Conservation (phyloP, 2,113 vertebrate species). For the Rhinichthys klamathensis region DNA sequence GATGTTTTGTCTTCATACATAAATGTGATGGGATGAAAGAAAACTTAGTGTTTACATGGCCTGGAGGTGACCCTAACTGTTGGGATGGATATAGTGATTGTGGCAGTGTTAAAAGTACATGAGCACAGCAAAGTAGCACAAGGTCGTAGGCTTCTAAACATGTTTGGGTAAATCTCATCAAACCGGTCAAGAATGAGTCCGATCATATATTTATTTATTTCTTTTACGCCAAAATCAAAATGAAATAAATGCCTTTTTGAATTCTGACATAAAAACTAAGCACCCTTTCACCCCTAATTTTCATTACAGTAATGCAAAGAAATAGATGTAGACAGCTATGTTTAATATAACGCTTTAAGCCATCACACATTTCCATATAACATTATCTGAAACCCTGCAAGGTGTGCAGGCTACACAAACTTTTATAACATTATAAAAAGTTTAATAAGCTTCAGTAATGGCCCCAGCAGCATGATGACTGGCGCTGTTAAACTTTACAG, state of each 20-base stretch:
- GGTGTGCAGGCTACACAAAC: constrained; percentile 34
- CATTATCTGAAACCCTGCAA: neutral
- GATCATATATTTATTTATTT: no score
- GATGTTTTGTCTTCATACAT: constrained; percentile 41
- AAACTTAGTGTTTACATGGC: neutral
- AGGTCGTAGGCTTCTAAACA: neutral
- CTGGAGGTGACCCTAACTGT: neutral
- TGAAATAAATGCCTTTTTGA: neutral
- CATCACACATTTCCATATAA: neutral
- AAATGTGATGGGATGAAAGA: constrained; percentile 20
- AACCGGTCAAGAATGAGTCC: neutral
- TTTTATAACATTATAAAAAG: constrained; percentile 24
- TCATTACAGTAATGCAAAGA: neutral
- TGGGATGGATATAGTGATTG: constrained; percentile 16
- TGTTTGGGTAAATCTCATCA: neutral
- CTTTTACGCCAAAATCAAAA: neutral
- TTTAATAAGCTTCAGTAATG: constrained; percentile 24
- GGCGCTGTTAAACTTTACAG: constrained; percentile 2
- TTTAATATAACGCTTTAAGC: neutral
- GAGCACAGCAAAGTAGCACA: neutral
- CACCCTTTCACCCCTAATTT: neutral
- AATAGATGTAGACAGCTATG: neutral
- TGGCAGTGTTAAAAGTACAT: constrained; percentile 18
- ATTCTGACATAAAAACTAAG: neutral
- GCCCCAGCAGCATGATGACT: constrained; percentile 4